Percentiles rank a stretch among this genome's conserved stretches.
These are phyloP conservation scores for Bucorvus abyssinicus DNA, from an alignment of 2,797 vertebrate genomes.

Conservation along the genomic window DNA sequence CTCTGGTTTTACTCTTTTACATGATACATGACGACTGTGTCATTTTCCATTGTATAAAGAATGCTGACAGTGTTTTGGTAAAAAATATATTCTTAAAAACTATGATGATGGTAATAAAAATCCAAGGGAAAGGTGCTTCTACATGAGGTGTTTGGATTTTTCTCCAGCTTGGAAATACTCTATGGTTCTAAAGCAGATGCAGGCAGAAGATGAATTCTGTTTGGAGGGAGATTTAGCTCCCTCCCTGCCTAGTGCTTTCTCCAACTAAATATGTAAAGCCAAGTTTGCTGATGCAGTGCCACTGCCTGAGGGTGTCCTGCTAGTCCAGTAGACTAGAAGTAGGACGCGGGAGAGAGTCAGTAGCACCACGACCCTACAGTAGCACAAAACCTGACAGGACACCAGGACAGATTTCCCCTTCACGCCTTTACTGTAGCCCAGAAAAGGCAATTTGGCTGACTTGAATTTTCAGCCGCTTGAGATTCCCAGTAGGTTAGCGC, in stretches of 20 bases:
- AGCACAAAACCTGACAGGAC: not conserved
- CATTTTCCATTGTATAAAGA: slow-evolving; percentile 75
- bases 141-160: slow-evolving; percentile 65
- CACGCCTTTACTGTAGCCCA: not conserved
- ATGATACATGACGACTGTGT: slow-evolving; percentile 67
- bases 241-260: not conserved
- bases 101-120: slow-evolving; percentile 62
- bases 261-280: not conserved
- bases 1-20: slow-evolving; percentile 75
- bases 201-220: not conserved
- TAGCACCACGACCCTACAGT: not conserved
- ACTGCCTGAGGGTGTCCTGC: not conserved
- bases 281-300: not conserved
- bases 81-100: slow-evolving; percentile 74
- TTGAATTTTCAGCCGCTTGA: not conserved
- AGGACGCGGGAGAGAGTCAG: not conserved
- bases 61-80: slow-evolving; percentile 78
- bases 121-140: slow-evolving; percentile 65
- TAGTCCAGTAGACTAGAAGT: not conserved
- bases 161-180: slow-evolving; percentile 43
- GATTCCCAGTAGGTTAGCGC: not conserved
- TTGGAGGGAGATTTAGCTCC: not conserved
- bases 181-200: not conserved
- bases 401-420: not conserved
- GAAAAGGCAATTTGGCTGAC: not conserved